Evolutionary conservation across 2,888 invertebrate genomes (phyloP).

Genomic region (Lasius platythorax): DNA sequence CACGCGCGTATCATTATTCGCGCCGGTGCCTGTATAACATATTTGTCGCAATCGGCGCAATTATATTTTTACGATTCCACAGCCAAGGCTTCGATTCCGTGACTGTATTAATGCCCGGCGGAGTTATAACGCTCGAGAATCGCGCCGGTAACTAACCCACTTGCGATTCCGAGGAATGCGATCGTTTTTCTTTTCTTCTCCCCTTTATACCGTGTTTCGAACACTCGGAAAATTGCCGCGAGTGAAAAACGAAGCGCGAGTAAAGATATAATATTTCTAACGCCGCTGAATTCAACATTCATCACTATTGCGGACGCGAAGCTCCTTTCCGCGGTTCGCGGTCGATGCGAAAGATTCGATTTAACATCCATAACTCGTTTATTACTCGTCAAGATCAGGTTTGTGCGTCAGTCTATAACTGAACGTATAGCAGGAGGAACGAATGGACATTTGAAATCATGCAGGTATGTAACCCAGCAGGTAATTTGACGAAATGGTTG

Average conservation of each 20-base stretch:
- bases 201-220: conserved; percentile 35
- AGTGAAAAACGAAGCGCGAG: conserved; percentile 29
- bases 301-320: not conserved
- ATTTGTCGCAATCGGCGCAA: conserved; percentile 83
- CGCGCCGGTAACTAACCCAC: conserved; percentile 71
- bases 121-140: conserved; percentile 23
- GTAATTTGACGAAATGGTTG: not conserved
- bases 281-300: conserved; percentile 14
- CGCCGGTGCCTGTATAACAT: conserved; percentile 80
- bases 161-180: conserved; percentile 52
- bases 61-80: conserved; percentile 82
- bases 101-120: conserved; percentile 73
- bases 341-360: not conserved
- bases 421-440: not conserved
- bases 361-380: not conserved
- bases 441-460: not conserved
- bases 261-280: conserved; percentile 23
- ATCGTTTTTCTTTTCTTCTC: conserved; percentile 53
- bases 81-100: conserved; percentile 78
- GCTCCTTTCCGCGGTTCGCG: not conserved
- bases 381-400: not conserved
- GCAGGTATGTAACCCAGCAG: not conserved
- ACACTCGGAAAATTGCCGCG: not conserved
- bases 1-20: conserved; percentile 84
- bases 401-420: not conserved